Base-by-base conservation (phyloP, 2,797 vertebrate species). In the Cynopterus sphinx region DNA sequence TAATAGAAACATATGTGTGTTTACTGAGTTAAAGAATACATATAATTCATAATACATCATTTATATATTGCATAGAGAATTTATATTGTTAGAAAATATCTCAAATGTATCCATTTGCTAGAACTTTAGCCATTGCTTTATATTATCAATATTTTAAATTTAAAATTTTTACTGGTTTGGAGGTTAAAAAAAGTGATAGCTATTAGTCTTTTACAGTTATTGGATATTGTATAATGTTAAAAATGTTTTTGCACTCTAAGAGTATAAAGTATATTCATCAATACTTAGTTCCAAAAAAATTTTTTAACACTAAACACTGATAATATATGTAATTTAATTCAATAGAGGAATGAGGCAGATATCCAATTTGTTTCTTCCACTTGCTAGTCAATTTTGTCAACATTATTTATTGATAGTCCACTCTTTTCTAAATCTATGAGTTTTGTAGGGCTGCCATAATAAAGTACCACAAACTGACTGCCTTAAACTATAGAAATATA, bases 91-190 rank as follows among this genome's bases (percentile, higher is more conserved):
- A 59, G 19, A 93, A 63, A 89, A 73, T 83, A 51, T 55, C 41
- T 68, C n/a, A 26, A 51, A 6, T 57, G 15, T 59, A 36, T 43
- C 21, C 36, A 85, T 21, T 73, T 97, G 3, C 17, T 71, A 92
- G 92, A 90, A 89, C 6, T 36, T 85, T 86, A 59, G 28, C 28
- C 41, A 36, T 28, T 57, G 2, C 22, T 90, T 94, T 57, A 11
- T 46, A 71, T 87, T 79, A 87, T 46, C 46, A 19, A 71, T 67
- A 59, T 70, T 90, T 87, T 39, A 89, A 87, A 59, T 70, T 92
- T 87, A 39, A 89, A 87, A 87, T 6, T 67, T 78, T 63, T 53
- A 33, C 21, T 79, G 78, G 12, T 57, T 90, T 59, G 13, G 61
- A 78, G 26, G 43, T 7, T 49, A 17, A 36, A 85, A 90, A 82